phyloP scores from a whole-genome alignment of 1,140 invertebrate genomes.

The Acromyrmex echinatior region DNA sequence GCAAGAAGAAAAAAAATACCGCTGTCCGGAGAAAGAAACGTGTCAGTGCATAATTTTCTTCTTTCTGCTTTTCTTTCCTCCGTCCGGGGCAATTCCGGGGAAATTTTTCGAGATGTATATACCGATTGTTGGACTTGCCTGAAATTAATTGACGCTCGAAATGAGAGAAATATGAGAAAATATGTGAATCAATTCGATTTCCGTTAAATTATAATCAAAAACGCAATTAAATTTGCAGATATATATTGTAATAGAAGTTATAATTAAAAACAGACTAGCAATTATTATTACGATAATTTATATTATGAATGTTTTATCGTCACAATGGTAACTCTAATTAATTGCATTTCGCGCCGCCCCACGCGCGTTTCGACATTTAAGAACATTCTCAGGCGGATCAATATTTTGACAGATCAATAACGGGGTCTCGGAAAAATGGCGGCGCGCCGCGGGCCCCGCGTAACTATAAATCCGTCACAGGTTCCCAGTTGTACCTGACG shows the following conservation, averaged over 20 bases:
- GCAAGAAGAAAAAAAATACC: not conserved
- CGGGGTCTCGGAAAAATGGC: slow-evolving; percentile 27
- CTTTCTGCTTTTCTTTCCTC: not conserved
- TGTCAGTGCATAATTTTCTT: slow-evolving; percentile 44
- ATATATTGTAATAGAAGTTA: slow-evolving; percentile 23
- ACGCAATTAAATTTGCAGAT: slow-evolving; percentile 41
- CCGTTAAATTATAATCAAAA: slow-evolving; percentile 19
- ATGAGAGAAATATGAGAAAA: not conserved
- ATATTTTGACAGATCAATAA: slow-evolving; percentile 56
- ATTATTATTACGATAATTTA: slow-evolving; percentile 40
- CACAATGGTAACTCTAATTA: not conserved
- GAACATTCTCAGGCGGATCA: slow-evolving; percentile 14
- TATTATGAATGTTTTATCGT: not conserved
- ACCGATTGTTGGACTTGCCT: not conserved
- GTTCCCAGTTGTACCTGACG: slow-evolving; percentile 54
- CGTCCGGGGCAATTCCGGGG: too few species aligned
- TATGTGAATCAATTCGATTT: slow-evolving; percentile 20
- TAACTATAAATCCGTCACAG: slow-evolving; percentile 56
- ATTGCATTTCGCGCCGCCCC: not conserved
- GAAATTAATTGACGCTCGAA: slow-evolving; percentile 21
- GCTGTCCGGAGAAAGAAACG: not conserved
- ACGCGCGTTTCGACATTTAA: not conserved
- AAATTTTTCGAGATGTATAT: not conserved
- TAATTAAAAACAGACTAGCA: slow-evolving; percentile 38
- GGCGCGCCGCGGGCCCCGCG: slow-evolving; percentile 12